These are phyloP conservation scores for Oncorhynchus kisutch DNA, from an alignment of 2,113 vertebrate species.

Conservation along the genomic window DNA sequence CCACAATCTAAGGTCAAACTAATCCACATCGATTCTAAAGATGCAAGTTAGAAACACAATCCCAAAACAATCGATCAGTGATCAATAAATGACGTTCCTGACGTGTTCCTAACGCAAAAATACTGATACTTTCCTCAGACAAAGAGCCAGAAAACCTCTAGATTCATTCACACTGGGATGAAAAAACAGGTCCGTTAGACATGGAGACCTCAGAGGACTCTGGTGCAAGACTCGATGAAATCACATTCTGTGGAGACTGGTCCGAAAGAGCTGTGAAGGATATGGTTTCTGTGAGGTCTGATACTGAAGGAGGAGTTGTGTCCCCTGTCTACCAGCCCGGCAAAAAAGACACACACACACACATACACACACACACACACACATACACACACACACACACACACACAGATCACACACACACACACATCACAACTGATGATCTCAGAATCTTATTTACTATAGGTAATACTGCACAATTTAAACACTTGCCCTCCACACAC, in stretches of 20 bases:
- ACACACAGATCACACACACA: no score
- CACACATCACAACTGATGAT: background rate
- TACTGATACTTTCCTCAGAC: no score
- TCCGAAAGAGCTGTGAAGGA: no score
- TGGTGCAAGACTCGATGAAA: background rate
- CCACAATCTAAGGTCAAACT: conserved; percentile 5
- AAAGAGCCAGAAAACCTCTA: no score
- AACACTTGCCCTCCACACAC: no score
- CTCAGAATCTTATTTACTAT: background rate
- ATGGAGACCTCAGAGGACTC: conserved; percentile 2
- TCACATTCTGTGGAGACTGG: no score
- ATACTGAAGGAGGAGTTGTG: conserved; percentile 64
- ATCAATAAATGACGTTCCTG: conserved; percentile 21
- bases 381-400: no score
- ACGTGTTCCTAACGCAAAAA: no score
- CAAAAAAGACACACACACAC: no score
- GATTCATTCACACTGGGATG: background rate
- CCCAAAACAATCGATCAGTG: background rate
- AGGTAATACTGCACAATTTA: no score
- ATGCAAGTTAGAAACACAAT: conserved; percentile 12
- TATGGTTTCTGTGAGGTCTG: conserved; percentile 43
- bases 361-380: no score
- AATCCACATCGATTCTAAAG: background rate
- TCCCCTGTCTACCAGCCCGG: background rate
- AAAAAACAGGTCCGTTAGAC: conserved; percentile 6